Evolutionary conservation across 1,140 invertebrate genomes (phyloP).

Genomic region (Melipona quadrifasciata): DNA sequence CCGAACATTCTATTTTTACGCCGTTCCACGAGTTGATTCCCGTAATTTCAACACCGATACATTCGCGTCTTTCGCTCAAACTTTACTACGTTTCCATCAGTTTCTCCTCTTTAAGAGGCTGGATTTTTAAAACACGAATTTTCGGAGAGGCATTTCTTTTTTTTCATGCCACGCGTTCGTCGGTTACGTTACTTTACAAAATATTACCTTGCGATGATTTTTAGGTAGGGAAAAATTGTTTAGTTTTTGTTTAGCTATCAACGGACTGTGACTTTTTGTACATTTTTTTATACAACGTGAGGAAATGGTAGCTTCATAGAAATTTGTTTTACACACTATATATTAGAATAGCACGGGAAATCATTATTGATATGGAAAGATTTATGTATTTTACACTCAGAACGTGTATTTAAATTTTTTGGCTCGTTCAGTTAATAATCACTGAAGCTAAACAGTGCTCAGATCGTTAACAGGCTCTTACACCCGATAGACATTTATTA

Average conservation of each 20-base stretch:
- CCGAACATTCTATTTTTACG: slow-evolving; percentile 50
- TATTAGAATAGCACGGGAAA: too few relatives aligned
- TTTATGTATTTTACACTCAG: too few relatives aligned
- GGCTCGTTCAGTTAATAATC: not conserved
- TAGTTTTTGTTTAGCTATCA: not conserved
- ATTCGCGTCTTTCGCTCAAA: not conserved
- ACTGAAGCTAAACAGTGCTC: not conserved
- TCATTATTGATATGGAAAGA: too few relatives aligned
- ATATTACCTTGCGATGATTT: not conserved
- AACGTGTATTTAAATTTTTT: too few relatives aligned
- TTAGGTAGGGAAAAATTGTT: not conserved
- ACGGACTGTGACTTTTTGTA: too few relatives aligned
- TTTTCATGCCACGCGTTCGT: not conserved
- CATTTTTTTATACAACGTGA: too few relatives aligned
- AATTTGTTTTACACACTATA: too few relatives aligned
- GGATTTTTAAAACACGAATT: not conserved
- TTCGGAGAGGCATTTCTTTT: not conserved
- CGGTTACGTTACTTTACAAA: not conserved
- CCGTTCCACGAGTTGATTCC: slow-evolving; percentile 1
- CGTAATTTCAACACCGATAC: not conserved
- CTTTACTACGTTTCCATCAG: not conserved
- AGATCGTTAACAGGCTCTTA: too few relatives aligned
- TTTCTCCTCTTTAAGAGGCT: not conserved
- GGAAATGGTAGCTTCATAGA: too few relatives aligned
- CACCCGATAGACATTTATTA: slow-evolving; percentile 20